These are phyloP conservation scores for Apotomis turbidana DNA, from an alignment of 2,888 invertebrate species.

Conservation along the genomic window DNA sequence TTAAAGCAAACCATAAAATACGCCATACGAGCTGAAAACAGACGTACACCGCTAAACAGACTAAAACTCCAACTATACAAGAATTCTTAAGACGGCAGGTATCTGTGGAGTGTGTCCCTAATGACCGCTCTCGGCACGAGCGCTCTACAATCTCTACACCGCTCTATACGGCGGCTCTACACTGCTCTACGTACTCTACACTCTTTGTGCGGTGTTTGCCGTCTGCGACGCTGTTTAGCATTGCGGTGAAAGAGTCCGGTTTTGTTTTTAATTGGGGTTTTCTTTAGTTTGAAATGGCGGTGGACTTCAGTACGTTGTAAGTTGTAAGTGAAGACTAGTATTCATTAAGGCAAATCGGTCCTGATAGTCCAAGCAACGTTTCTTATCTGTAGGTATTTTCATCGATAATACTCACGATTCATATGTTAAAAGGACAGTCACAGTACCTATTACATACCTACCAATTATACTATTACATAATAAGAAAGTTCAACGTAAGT, in stretches of 20 bases:
- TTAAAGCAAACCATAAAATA: not conserved
- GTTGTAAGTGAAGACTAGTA: too few species aligned
- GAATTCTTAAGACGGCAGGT: conserved; percentile 27
- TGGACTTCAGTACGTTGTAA: not conserved
- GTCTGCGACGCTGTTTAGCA: conserved; percentile 35
- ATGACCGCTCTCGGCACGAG: conserved; percentile 55
- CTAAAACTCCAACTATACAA: conserved; percentile 20
- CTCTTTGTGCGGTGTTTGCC: conserved; percentile 41
- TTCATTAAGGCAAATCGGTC: too few species aligned
- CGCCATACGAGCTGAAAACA: not conserved
- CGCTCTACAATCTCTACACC: conserved; percentile 37
- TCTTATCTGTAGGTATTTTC: too few species aligned
- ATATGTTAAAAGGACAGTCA: too few species aligned
- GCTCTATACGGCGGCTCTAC: conserved; percentile 1
- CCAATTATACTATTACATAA: too few species aligned
- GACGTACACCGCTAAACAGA: not conserved
- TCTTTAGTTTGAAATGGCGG: not conserved
- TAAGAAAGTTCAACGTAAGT: too few species aligned
- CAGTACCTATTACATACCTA: too few species aligned
- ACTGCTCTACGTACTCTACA: conserved; percentile 25
- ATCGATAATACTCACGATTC: too few species aligned
- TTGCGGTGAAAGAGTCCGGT: conserved; percentile 23
- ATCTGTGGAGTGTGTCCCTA: conserved; percentile 50
- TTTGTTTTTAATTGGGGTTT: conserved; percentile 10
- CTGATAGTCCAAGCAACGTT: too few species aligned